Evolutionary conservation across 2,113 vertebrate species (phyloP).

Genomic region (Siniperca knerii): DNA sequence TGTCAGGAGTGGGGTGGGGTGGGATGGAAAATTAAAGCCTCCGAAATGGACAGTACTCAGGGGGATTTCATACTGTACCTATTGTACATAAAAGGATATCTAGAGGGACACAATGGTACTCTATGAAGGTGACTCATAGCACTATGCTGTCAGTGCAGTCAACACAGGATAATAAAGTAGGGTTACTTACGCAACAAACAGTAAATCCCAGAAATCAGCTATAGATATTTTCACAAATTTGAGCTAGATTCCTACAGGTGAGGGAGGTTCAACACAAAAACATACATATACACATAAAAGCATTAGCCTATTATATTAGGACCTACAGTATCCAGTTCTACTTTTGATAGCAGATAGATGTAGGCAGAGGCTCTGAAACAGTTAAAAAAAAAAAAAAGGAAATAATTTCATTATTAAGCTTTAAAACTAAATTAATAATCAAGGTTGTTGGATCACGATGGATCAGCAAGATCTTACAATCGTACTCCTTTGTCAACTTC

Average conservation of each 20-base stretch:
- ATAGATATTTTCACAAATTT: not conserved
- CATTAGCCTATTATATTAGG: not conserved
- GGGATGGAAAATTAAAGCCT: conserved; percentile 34
- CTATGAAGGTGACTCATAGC: conserved; percentile 57
- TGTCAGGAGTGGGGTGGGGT: conserved; percentile 28
- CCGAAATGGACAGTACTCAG: not conserved
- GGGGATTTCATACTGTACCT: conserved; percentile 38
- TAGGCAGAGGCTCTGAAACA: not conserved
- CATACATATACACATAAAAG: not conserved
- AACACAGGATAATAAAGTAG: not conserved
- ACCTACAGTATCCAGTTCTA: not conserved
- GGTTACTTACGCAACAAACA: conserved; percentile 9
- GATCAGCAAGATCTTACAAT: not conserved
- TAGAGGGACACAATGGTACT: conserved; percentile 38
- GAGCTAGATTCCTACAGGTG: not conserved
- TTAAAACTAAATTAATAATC: not conserved
- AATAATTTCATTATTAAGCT: not conserved
- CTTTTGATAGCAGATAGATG: not conserved
- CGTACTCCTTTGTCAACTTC: not conserved
- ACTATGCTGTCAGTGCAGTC: conserved; percentile 19
- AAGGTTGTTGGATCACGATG: not conserved
- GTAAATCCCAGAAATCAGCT: not conserved
- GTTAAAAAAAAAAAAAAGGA: not conserved
- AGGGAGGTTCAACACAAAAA: not conserved
- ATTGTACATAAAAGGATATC: conserved; percentile 47